These are phyloP conservation scores for Sebastes cheni DNA, from an alignment of 2,797 vertebrate genomes.

Conservation along the genomic window DNA sequence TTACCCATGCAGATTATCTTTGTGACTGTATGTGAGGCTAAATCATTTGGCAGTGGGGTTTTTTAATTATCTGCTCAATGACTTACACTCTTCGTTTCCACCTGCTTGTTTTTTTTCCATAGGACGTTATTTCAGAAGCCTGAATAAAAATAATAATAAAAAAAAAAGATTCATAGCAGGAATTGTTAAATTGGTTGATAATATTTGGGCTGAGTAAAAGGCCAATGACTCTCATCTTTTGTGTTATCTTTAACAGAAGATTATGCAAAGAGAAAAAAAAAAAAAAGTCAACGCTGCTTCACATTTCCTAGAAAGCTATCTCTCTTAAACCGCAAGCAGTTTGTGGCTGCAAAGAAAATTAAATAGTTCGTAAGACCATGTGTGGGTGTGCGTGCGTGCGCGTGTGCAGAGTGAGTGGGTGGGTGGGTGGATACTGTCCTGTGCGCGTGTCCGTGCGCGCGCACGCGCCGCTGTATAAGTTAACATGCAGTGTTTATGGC, in stretches of 20 bases:
- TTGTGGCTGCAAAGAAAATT: constrained; percentile 68
- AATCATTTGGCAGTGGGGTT: constrained; percentile 70
- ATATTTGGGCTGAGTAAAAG: constrained; percentile 17
- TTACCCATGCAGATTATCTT: constrained; percentile 76
- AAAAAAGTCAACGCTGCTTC: constrained; percentile 40
- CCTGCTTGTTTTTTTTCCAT: constrained; percentile 61
- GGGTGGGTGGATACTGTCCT: constrained; percentile 14
- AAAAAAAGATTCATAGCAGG: background rate
- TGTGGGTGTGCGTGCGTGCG: constrained; percentile 21
- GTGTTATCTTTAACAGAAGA: constrained; percentile 66
- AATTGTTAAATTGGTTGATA: background rate
- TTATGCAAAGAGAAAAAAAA: constrained; percentile 35
- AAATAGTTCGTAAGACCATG: constrained; percentile 26
- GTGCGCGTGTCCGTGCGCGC: background rate
- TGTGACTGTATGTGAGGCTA: constrained; percentile 70
- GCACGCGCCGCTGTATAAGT: constrained; percentile 13
- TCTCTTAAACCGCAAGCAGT: constrained; percentile 79
- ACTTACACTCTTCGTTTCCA: constrained; percentile 60
- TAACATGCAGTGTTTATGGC: constrained; percentile 23
- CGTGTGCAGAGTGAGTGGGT: background rate
- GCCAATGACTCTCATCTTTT: constrained; percentile 29
- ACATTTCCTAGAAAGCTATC: constrained; percentile 93
- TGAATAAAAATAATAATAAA: background rate
- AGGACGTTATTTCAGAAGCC: constrained; percentile 28
- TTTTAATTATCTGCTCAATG: constrained; percentile 68